Base-by-base conservation (phyloP, 2,113 vertebrate genomes). In the Sceloporus tristichus region DNA sequence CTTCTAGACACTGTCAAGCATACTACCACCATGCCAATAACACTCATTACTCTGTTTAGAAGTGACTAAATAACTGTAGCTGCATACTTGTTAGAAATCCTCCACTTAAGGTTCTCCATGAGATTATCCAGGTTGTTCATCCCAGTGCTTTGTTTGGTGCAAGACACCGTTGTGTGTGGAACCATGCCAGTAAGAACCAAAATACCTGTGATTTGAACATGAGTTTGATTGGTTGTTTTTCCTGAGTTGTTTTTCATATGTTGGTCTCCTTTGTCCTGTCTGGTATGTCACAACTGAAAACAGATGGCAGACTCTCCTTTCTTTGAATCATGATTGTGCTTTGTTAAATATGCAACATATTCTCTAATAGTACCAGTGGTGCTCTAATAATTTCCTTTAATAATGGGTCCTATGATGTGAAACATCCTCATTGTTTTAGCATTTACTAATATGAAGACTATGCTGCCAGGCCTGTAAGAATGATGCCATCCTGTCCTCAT, bases 401-500 rank as follows among this genome's bases (percentile, higher is more conserved):
- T 56, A 70, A 56, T 56, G 21, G 71, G 85, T 40, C 9, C 75
- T 74, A 29, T 80, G 78, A 80, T 23, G n/a, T 54, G 23, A 66
- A 77, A 68, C 66, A 4, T 5, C 42, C 56, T 70, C 54, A 83
- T 78, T 83, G 76, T 82, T 75, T 73, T 19, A 73, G n/a, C n/a
- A 34, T 70, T 87, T 66, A 66, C 62, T 48, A 21, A 66, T 74
- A 42, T 42, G 68, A 65, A 87, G 25, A 16, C 92, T 91, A 54
- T 90, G 0, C 81, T 79, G 42, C 0, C 21, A 7, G 7, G 0
- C 85, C 91, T 88, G 16, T 86, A 90, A 66, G 89, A 90, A 90
- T 73, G 90, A 91, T 84, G 38, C 87, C 77, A 87, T 83, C 68
- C 87, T 90, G 34, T 71, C 89, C 84, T 92, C 65, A 89, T 78